Conservation (phyloP, 2,797 vertebrate species). For the Cirrhinus molitorella region DNA sequence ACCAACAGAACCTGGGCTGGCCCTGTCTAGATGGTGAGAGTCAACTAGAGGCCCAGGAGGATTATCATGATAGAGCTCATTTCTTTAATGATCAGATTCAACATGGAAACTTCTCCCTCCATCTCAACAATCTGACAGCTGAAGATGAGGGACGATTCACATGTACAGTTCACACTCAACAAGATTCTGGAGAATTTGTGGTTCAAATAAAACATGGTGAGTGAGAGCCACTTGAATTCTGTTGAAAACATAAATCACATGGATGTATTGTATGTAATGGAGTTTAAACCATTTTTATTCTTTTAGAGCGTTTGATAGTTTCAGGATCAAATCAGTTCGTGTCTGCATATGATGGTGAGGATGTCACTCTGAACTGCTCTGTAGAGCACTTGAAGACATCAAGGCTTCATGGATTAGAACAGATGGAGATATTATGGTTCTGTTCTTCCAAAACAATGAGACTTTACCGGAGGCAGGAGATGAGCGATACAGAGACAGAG, state of each 20-base stretch:
- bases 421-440: not conserved
- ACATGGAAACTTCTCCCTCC: not conserved
- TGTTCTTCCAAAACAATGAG: not conserved
- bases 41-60: not conserved
- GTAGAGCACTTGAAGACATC: not conserved
- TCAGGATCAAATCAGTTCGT: not conserved
- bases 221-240: no score
- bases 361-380: not conserved
- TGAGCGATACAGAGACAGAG: not conserved
- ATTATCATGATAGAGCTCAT: conserved; percentile 1
- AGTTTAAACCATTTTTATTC: no score
- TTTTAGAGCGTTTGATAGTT: not conserved
- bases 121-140: not conserved
- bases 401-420: not conserved
- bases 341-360: not conserved
- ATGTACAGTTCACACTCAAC: not conserved
- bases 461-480: rapidly evolving
- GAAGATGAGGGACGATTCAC: not conserved
- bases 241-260: no score
- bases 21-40: not conserved
- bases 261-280: no score
- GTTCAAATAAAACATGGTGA: no score
- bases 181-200: not conserved
- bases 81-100: not conserved
- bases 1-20: no score